These are phyloP conservation scores for Punctoribates punctum DNA, from an alignment of 2,888 invertebrate genomes.

Conservation along the genomic window DNA sequence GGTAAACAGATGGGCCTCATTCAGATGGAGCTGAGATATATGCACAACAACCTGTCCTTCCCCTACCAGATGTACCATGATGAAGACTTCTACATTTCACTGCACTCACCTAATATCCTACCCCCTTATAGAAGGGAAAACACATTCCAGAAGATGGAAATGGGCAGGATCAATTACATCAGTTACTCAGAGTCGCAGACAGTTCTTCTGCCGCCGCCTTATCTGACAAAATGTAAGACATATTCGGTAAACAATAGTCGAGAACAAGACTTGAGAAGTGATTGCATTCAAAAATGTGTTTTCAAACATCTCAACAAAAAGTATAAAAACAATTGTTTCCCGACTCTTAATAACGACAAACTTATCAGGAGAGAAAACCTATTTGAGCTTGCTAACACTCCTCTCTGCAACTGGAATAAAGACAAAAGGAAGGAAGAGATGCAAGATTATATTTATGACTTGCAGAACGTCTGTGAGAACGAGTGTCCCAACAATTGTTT, in stretches of 20 bases:
- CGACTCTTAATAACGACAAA: too few species aligned
- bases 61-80: not conserved
- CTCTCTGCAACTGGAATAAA: too few species aligned
- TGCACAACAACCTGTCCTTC: not conserved
- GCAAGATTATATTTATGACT: too few species aligned
- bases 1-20: too few species aligned
- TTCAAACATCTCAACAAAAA: too few species aligned
- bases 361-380: too few species aligned
- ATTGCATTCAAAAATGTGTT: slow-evolving; percentile 4
- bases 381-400: too few species aligned
- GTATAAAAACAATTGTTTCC: too few species aligned
- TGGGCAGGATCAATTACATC: not conserved
- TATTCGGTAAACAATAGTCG: not conserved
- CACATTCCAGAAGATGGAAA: not conserved
- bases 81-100: not conserved
- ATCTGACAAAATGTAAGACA: not conserved
- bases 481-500: not conserved
- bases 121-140: not conserved
- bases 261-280: not conserved
- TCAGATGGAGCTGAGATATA: too few species aligned
- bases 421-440: too few species aligned
- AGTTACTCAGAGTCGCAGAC: not conserved
- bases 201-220: not conserved
- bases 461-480: too few species aligned
- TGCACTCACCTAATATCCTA: not conserved